These are phyloP conservation scores for Uria lomvia DNA, from an alignment of 2,113 vertebrate genomes.

Conservation along the genomic window DNA sequence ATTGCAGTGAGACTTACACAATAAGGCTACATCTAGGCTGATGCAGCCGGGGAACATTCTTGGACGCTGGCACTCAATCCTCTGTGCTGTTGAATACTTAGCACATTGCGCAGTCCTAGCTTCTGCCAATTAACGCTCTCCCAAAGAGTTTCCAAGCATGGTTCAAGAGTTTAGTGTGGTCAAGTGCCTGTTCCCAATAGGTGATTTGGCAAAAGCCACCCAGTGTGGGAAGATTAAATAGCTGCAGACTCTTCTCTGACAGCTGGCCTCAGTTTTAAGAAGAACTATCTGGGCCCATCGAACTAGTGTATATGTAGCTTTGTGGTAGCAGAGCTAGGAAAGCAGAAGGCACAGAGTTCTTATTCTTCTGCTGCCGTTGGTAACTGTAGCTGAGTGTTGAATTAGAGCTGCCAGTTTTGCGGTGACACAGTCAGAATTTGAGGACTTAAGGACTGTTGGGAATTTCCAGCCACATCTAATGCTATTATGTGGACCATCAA, in stretches of 20 bases:
- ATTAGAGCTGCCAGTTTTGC: not conserved
- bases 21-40: not conserved
- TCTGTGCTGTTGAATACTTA: not conserved
- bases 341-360: not conserved
- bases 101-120: not conserved
- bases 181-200: not conserved
- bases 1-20: not conserved
- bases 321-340: not conserved
- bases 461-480: not conserved
- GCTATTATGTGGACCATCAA: not conserved
- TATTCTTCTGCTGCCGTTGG: not conserved
- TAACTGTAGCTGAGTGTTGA: not conserved
- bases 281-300: rapidly evolving
- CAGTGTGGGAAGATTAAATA: not conserved
- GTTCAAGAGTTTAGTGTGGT: not conserved
- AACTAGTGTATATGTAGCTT: too few relatives aligned
- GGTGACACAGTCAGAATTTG: not conserved
- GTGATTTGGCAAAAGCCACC: not conserved
- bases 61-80: not conserved
- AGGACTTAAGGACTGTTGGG: not conserved
- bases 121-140: not conserved
- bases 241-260: not conserved
- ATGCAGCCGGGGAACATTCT: constrained; percentile 42
- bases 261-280: not conserved
- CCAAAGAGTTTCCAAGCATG: not conserved